phyloP scores from a whole-genome alignment of 2,113 vertebrate genomes.

The Psophia crepitans region DNA sequence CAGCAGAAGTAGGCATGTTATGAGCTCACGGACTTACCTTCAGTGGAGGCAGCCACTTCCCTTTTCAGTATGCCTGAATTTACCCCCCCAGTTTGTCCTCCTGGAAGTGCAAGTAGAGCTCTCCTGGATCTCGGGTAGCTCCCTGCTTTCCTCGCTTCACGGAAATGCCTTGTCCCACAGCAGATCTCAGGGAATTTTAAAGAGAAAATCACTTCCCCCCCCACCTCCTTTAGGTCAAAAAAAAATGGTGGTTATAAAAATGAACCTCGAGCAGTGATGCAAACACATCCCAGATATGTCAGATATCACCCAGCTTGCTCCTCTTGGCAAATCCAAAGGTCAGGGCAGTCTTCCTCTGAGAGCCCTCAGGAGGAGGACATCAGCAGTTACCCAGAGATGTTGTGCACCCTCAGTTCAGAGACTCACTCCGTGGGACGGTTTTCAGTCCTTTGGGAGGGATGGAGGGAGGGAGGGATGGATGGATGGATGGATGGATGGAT shows the following conservation, averaged over 20 bases:
- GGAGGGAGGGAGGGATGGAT: too few relatives aligned
- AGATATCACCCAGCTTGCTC: background rate
- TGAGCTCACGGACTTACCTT: background rate
- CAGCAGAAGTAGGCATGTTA: background rate
- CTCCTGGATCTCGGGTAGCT: background rate
- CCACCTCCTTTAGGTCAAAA: background rate
- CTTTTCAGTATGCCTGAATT: background rate
- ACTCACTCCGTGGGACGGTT: background rate
- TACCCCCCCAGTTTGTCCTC: background rate
- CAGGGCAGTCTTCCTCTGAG: background rate
- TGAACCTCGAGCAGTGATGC: fast-evolving
- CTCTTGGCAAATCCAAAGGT: background rate
- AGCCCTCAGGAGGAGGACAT: background rate
- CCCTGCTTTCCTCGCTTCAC: background rate
- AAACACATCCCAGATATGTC: too few relatives aligned
- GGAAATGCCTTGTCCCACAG: background rate
- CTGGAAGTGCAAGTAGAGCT: background rate
- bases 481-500: too few relatives aligned
- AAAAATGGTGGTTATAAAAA: background rate
- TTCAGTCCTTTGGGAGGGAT: background rate
- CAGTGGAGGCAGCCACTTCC: background rate
- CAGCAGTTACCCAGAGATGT: fast-evolving
- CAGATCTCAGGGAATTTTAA: background rate
- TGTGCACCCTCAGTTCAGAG: background rate
- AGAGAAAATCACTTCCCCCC: background rate